Conservation (phyloP, 2,113 vertebrate genomes). For the Austrofundulus limnaeus region DNA sequence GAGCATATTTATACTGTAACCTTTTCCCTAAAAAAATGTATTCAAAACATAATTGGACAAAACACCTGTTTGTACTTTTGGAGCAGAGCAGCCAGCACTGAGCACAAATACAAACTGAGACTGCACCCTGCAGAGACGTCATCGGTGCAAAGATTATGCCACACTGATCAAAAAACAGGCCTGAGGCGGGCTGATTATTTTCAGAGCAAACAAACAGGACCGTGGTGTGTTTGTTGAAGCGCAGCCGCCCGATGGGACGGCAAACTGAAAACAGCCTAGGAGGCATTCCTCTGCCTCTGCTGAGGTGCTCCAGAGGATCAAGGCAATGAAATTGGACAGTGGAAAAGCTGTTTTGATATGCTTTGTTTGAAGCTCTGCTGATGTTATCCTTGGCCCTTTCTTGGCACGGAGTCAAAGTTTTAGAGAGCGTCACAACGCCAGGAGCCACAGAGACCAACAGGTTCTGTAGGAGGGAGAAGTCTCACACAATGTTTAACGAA, state of each 20-base stretch:
- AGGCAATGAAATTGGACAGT: slow-evolving; percentile 54
- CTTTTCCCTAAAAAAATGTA: not conserved
- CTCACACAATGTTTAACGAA: not conserved
- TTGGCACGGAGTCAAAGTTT: slow-evolving; percentile 22
- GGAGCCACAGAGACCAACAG: slow-evolving; percentile 5
- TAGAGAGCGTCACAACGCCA: slow-evolving; percentile 14
- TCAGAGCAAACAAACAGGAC: slow-evolving; percentile 70
- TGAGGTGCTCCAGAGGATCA: slow-evolving; percentile 59
- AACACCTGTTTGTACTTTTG: slow-evolving; percentile 4
- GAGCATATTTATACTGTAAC: not conserved
- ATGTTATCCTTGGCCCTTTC: slow-evolving; percentile 50
- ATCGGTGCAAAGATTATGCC: slow-evolving; percentile 25
- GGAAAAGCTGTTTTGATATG: slow-evolving; percentile 69
- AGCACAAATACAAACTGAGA: slow-evolving; percentile 14
- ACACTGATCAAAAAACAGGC: slow-evolving; percentile 45
- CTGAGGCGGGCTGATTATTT: slow-evolving; percentile 47
- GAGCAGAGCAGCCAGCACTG: not conserved
- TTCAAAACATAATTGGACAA: not conserved
- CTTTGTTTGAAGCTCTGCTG: slow-evolving; percentile 58
- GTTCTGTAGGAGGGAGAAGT: not conserved
- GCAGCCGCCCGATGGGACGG: slow-evolving; percentile 20
- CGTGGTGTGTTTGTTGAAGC: slow-evolving; percentile 53
- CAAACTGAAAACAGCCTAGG: slow-evolving; percentile 2
- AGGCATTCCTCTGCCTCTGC: slow-evolving; percentile 45
- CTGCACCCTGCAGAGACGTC: slow-evolving; percentile 19